phyloP scores from a whole-genome alignment of 2,888 invertebrate species.

The Trissoscelio sp. region DNA sequence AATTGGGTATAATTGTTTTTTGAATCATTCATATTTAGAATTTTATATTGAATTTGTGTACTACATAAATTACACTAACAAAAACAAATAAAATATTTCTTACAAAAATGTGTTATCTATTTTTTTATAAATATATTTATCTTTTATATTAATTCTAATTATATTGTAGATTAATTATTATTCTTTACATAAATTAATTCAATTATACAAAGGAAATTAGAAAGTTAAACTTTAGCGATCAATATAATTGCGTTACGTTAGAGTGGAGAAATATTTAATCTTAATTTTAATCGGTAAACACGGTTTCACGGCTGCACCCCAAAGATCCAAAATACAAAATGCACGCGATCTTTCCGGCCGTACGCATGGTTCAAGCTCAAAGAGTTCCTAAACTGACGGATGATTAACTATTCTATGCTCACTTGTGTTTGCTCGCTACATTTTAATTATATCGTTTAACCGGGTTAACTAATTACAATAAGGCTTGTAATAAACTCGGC shows the following conservation, averaged over 20 bases:
- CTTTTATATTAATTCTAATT: too few species aligned
- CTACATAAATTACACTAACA: too few species aligned
- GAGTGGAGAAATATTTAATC: slow-evolving; percentile 51
- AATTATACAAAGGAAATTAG: not conserved
- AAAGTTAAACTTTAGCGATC: slow-evolving; percentile 31
- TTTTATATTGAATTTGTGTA: too few species aligned
- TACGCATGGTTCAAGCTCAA: slow-evolving; percentile 3
- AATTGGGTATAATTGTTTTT: too few species aligned
- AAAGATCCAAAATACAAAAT: slow-evolving; percentile 27
- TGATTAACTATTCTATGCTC: slow-evolving; percentile 51
- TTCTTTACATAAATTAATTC: too few species aligned
- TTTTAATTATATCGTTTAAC: slow-evolving; percentile 45
- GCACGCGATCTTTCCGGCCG: slow-evolving; percentile 59
- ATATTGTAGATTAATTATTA: too few species aligned
- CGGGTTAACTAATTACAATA: slow-evolving; percentile 15
- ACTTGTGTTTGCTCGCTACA: slow-evolving; percentile 39
- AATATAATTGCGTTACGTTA: slow-evolving; percentile 36
- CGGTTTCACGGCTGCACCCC: slow-evolving; percentile 34
- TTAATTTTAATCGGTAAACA: slow-evolving; percentile 57
- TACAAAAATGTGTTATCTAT: too few species aligned
- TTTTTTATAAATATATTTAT: too few species aligned
- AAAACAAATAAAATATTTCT: too few species aligned
- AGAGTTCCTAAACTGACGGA: slow-evolving; percentile 38
- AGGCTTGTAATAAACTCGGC: slow-evolving; percentile 20
- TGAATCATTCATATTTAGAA: too few species aligned